Conservation (phyloP, 1,140 invertebrate genomes). For the Maconellicoccus hirsutus region DNA sequence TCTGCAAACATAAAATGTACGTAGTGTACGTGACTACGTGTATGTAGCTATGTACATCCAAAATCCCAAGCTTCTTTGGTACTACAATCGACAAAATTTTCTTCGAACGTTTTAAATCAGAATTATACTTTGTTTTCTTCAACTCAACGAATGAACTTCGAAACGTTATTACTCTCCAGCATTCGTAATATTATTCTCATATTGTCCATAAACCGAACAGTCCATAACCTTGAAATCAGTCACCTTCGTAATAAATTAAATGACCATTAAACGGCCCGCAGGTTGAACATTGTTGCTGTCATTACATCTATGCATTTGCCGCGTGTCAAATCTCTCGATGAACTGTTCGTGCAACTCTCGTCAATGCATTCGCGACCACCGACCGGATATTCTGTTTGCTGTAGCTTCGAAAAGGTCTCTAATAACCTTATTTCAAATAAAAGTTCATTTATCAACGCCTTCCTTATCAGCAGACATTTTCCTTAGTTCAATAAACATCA, state of each 20-base stretch:
- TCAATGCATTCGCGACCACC: not conserved
- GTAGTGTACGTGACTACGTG: too few relatives aligned
- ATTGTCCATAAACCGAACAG: not conserved
- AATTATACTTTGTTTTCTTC: too few relatives aligned
- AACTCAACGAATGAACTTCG: too few relatives aligned
- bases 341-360: not conserved
- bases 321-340: not conserved
- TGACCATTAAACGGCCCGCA: not conserved
- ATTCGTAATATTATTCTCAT: too few relatives aligned
- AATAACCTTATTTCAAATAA: not conserved
- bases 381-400: not conserved
- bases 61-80: too few relatives aligned
- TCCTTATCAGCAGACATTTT: not conserved
- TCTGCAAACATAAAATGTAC: too few relatives aligned
- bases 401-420: not conserved
- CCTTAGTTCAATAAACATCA: not conserved
- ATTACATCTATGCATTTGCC: not conserved
- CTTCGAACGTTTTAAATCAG: too few relatives aligned
- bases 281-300: not conserved
- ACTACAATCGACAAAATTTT: too few relatives aligned
- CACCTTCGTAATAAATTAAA: constrained; percentile 5
- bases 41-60: too few relatives aligned
- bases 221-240: not conserved
- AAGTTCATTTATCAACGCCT: not conserved
- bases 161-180: too few relatives aligned